Evolutionary conservation across 1,140 invertebrate genomes (phyloP).

Genomic region (Meloidogyne hapla): DNA sequence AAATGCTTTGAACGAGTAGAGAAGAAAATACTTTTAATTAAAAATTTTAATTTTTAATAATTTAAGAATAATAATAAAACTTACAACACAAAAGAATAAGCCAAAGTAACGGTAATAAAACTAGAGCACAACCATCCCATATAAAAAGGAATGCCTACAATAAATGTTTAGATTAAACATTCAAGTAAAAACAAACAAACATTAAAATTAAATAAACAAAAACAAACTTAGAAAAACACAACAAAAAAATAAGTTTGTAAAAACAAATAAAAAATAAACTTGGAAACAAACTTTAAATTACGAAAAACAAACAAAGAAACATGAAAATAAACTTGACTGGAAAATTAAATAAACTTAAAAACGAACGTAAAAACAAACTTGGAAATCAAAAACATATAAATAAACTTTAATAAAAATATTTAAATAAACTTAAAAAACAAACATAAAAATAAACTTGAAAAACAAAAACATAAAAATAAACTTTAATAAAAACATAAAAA

Average conservation of each 20-base stretch:
- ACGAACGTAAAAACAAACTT: neutral
- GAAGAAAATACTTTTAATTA: slow-evolving; percentile 11
- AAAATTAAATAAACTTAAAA: neutral
- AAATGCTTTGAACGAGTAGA: slow-evolving; percentile 15
- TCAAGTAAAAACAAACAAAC: too few relatives aligned
- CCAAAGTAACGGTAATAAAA: slow-evolving; percentile 15
- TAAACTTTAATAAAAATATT: neutral
- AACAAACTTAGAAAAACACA: too few relatives aligned
- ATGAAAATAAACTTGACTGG: too few relatives aligned
- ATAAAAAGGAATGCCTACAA: slow-evolving; percentile 31
- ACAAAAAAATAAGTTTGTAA: too few relatives aligned
- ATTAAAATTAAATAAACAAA: too few relatives aligned
- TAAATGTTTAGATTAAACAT: neutral
- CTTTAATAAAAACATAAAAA: neutral
- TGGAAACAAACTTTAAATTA: too few relatives aligned
- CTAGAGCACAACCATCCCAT: slow-evolving; percentile 44
- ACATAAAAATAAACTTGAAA: too few relatives aligned
- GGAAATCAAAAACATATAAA: neutral
- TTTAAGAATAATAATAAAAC: neutral
- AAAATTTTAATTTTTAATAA: slow-evolving; percentile 15
- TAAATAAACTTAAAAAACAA: neutral
- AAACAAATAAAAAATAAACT: too few relatives aligned
- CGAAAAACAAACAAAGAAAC: too few relatives aligned
- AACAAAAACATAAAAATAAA: neutral
- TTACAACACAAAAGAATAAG: slow-evolving; percentile 16